Base-by-base conservation (phyloP, 2,113 vertebrate genomes). In the Syngnathus floridae region DNA sequence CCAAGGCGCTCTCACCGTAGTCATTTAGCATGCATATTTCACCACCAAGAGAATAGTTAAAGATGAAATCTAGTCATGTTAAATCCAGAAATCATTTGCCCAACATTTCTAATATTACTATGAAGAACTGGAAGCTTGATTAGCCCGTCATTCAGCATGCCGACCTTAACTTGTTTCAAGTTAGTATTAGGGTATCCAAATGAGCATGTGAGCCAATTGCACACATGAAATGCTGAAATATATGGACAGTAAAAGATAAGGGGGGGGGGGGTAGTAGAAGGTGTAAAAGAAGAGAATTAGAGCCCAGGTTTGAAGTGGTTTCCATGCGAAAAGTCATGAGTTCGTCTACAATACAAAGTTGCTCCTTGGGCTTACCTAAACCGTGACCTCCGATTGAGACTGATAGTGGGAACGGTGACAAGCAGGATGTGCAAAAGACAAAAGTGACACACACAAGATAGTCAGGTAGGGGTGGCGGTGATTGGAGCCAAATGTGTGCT, bases 341-440 rank as follows among this genome's bases (percentile, higher is more conserved):
- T 41, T 77, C 72, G 58, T 80, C 72, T 62, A 80, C 76, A 62
- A 77, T 55, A 80, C 68, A 69, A 70, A 74, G 65, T 75, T n/a
- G 46, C 74, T 77, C 74, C 67, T 70, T 12, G 56, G 82, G 90
- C 94, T 96, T 94, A 95, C 94, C 94, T 92, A 95, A 93, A 90
- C 94, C 94, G 84, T 95, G 94, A 91, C 93, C 94, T 91, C 94
- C 94, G 86, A 96, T 95, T 92, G 94, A 96, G 91, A 96, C 94
- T 96, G 93, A 91, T 79, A 87, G 77, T 83, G 86, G 85, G 85
- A 83, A 90, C 88, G 90, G 93, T 92, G 92, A 91, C 91, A 93
- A 93, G 93, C 93, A 91, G 90, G 89, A 75, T 46, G 88, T 90
- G 90, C 88, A 87, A 91, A 91, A 64, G 55, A 67, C 69, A 93